Base-by-base conservation (phyloP, 64 coral and sea anemone species). In the Astreopora myriophthalma region DNA sequence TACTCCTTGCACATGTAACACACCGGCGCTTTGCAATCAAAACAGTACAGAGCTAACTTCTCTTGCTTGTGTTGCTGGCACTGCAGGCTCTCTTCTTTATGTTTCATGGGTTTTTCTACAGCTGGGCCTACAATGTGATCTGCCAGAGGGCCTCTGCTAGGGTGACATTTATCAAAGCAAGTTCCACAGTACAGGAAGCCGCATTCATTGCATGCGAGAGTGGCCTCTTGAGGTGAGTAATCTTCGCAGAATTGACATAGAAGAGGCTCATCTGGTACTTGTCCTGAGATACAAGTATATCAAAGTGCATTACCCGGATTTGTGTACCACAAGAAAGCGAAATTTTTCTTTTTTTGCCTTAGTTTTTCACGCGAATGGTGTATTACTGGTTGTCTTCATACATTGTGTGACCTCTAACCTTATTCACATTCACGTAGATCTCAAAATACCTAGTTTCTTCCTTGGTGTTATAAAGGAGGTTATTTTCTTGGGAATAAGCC, bases 221-320 rank as follows among this genome's bases (percentile, higher is more conserved):
- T 96, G 17, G 95, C 95, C 31, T 85, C 90, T 70, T 87, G 88
- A 9, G 95, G 91, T 7, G 84, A 82, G 34, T 90, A 93, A 67
- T 96, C 92, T 62, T 96, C 95, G 46, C 95, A 96, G n/a, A 96
- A 96, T 48, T 96, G 95, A 48, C 95, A 96, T n/a, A 93, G 62
- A 30, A 93, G 66, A 16, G 34, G 87, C 29, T 96, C 80, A 26
- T 93, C 87, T 1, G 75, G 75, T 1, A 34, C 12, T 8, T 70
- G 37, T 44, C 92, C 92, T 93, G 74, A 61, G 35, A 23, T 61
- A 8, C 11, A 12, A 52, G 49, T 17, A 92, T 19, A 26, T 24
- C 12, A 58, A 58, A 58, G n/a, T n/a, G n/a, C n/a, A n/a, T n/a
- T n/a, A n/a, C n/a, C n/a, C n/a, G n/a, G n/a, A n/a, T n/a, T n/a